Conservation (phyloP, 2,113 vertebrate species). For the Mungos mungo region DNA sequence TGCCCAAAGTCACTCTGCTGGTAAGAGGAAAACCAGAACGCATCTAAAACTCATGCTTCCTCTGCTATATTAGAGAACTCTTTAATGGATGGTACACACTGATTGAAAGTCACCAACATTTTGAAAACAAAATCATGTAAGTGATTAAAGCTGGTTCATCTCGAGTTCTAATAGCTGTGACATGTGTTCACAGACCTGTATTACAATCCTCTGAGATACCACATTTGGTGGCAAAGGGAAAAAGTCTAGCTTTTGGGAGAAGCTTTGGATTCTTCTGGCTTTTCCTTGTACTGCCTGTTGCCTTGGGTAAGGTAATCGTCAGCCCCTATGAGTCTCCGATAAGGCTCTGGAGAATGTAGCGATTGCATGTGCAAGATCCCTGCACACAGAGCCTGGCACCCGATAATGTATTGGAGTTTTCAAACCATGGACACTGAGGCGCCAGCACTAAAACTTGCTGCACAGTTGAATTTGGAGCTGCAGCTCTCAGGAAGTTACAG, state of each 20-base stretch:
- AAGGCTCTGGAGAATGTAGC: background rate
- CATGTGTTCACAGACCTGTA: background rate
- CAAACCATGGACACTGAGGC: no score
- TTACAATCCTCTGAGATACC: background rate
- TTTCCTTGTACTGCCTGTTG: background rate
- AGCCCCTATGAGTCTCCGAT: background rate
- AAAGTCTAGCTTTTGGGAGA: background rate
- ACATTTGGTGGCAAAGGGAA: background rate
- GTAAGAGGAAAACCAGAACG: background rate
- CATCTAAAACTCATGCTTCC: background rate
- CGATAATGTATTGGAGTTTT: background rate
- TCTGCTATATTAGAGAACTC: background rate
- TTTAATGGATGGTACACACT: background rate
- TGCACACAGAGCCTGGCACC: fast-evolving
- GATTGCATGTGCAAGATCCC: background rate
- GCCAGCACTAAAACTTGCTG: background rate
- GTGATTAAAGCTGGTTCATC: background rate
- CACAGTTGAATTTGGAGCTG: background rate
- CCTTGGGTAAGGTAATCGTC: background rate
- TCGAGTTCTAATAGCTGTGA: background rate
- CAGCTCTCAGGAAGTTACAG: background rate
- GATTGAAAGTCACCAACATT: background rate
- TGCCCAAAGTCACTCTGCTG: background rate
- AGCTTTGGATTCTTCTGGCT: background rate
- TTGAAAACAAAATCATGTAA: background rate